Base-by-base conservation (phyloP, 2,888 invertebrate species). In the Oscheius myriophilus region DNA sequence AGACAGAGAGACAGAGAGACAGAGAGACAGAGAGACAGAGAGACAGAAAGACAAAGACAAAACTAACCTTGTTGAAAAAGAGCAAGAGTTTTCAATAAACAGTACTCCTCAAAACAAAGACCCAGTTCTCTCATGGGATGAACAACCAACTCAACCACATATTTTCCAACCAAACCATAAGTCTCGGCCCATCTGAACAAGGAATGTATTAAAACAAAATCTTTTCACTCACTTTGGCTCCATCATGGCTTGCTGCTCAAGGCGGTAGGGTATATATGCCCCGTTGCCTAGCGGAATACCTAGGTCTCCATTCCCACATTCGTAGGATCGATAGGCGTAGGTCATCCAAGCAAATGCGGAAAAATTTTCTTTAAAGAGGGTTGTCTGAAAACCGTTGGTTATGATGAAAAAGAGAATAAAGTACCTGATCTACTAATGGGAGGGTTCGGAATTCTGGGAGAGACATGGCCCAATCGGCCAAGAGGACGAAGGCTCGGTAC, bases 291-390 rank as follows among this genome's bases (percentile, higher is more conserved):
- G 66, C 9, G 81, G 73, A 12, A 79, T 69, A 55, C 81, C 81
- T 9, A 53, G 26, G 6, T 45, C 52, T 11, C 68, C 51, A 21
- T 75, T 64, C 21, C 69, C 66, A 42, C 63, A 41, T 26, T 69
- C 64, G 42, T 68, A 78, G 43, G 71, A 70, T 14, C 77, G 71
- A 69, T 76, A 81, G 41, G 77, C 75, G 42, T 76, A 78, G 26
- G 78, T 79, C 52, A 81, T 73, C 81, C 81, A 81, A 41, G 78
- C 81, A 64, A 81, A 81, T 18, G 76, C 74, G 73, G 76, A 78
- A 68, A 79, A 81, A 59, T 81, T 81, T 58, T 81, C 75, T 61
- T 79, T 79, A 73, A 81, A 81, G 12, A 81, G 73, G 1, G 74
- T 71, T 45, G 79, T 79, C 74, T 81, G 64, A 67, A 69, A 69